phyloP scores from a whole-genome alignment of 2,797 vertebrate genomes.

The Megaceryle alcyon region DNA sequence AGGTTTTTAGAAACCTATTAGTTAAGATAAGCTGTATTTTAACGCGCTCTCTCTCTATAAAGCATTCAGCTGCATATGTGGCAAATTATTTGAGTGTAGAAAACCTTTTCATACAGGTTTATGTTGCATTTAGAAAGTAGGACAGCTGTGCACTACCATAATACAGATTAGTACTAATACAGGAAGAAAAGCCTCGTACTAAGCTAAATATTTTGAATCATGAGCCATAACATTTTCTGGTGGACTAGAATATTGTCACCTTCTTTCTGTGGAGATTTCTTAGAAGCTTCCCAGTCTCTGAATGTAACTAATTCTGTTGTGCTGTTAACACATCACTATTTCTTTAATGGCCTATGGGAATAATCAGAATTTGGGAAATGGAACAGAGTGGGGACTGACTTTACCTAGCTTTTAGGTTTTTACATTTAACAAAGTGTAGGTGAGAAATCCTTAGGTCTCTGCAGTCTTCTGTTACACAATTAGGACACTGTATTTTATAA shows the following conservation, averaged over 20 bases:
- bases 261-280: not conserved
- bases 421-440: not conserved
- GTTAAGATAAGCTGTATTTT: not conserved
- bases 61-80: not conserved
- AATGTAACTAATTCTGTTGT: not conserved
- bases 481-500: conserved; percentile 5
- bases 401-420: conserved; percentile 7
- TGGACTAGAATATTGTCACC: not conserved
- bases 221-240: not conserved
- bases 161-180: not conserved
- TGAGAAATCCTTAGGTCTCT: not conserved
- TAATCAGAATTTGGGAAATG: not conserved
- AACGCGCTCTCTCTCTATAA: not conserved
- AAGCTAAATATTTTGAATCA: not conserved
- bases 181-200: not conserved
- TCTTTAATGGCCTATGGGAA: not conserved
- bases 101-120: not conserved
- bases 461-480: not conserved
- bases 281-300: not conserved
- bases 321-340: not conserved
- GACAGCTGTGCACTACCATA: not conserved
- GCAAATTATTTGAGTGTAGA: not conserved
- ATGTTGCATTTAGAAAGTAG: not conserved
- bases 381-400: not conserved
- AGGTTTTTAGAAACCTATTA: not conserved